Evolutionary conservation across 2,797 vertebrate species (phyloP).

Genomic region (Hephaestus fuliginosus): DNA sequence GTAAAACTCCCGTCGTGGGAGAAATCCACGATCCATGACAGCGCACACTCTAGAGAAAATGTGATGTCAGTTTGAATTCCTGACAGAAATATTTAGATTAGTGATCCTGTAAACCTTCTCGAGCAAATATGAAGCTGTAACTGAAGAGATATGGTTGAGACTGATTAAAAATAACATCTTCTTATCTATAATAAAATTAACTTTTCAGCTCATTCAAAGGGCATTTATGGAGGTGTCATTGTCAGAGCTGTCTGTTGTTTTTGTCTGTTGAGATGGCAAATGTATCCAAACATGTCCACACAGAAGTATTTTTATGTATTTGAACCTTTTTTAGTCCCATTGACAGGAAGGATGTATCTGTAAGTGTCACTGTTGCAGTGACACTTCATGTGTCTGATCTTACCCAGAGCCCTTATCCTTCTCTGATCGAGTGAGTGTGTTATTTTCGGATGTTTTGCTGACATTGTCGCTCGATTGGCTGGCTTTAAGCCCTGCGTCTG

Average conservation of each 20-base stretch:
- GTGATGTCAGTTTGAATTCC: not conserved
- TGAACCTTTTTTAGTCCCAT: not conserved
- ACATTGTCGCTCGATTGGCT: slow-evolving; percentile 89
- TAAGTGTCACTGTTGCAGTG: not conserved
- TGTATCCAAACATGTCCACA: not conserved
- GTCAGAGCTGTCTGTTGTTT: not conserved
- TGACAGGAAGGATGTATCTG: not conserved
- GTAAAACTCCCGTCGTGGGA: not conserved
- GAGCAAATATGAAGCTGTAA: not conserved
- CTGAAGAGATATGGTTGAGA: not conserved
- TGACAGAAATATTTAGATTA: not conserved
- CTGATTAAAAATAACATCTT: not conserved
- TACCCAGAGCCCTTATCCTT: slow-evolving; percentile 84
- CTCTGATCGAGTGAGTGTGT: slow-evolving; percentile 74
- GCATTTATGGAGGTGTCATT: not conserved
- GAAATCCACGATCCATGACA: not conserved
- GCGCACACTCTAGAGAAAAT: not conserved
- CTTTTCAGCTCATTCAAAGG: not conserved
- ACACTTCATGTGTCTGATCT: slow-evolving; percentile 32
- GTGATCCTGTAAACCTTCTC: not conserved
- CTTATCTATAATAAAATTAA: not conserved
- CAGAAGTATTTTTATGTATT: not conserved
- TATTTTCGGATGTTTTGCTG: slow-evolving; percentile 78
- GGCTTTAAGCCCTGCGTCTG: slow-evolving; percentile 81
- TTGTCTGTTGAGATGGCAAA: not conserved